Evolutionary conservation across 2,113 vertebrate species (phyloP), one percentile per base, ranked within the genome.

Genomic region (Vulpes ferrilata): DNA sequence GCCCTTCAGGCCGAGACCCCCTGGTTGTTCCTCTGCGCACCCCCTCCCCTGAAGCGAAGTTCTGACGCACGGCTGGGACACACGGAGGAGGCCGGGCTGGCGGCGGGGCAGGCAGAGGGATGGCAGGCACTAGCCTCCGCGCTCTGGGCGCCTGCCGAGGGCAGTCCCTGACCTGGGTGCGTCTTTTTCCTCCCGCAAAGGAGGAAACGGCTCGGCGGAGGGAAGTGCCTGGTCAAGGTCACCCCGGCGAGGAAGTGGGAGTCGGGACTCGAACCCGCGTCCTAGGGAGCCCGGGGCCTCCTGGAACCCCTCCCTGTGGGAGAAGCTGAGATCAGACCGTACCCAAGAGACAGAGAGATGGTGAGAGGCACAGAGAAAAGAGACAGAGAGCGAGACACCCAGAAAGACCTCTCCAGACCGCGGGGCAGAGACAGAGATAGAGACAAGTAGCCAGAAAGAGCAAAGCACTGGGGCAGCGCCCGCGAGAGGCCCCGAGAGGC

Each of bases 211-310:
- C 67, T 35, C 67, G 0, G 53, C 5, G 69, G 87, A 80, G 65
- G 96, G 95, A 96, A 96, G 93, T 82, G 83, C 78, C 48, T 15
- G 59, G 67, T 55, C 97, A 94, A 97, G 97, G 97, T 97, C 93
- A 97, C 84, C 65, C 65, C 38, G 15, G 64, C 43, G 86, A 88
- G 95, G 93, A 93, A 96, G 93, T 74, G 90, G 71, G 88, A 96
- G 78, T 43, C 43, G 4, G 79, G 88, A 94, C 87, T 92, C 76
- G 55, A 93, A 96, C 95, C 53, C 64, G 4, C 8, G 53, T 30
- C 90, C 90, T 32, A 13, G 82, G 4, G 55, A 91, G 38, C 79
- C 94, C 25, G 3, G 30, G 88, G 81, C 62, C 67, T 57, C 94
- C 3, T 38, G 90, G 90, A 91, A 78, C 23, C 59, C 53, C 78